A percentile compares a stretch with the other conserved stretches of the same genome.
phyloP scores from a whole-genome alignment of 2,113 vertebrate genomes.

The Asarcornis scutulata region DNA sequence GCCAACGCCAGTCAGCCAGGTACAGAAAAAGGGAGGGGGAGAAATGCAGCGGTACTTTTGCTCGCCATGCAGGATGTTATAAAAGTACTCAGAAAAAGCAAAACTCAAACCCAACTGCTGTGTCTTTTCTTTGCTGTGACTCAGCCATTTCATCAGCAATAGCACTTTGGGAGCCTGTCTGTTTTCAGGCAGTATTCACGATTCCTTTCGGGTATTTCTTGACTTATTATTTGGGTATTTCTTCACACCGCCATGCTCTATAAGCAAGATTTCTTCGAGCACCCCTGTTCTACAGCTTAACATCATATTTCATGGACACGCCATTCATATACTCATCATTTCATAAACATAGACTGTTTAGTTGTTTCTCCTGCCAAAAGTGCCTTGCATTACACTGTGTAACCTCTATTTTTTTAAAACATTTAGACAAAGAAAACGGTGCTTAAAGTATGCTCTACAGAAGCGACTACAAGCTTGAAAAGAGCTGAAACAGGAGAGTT shows the following conservation, averaged over 20 bases:
- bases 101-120: background rate
- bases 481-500: background rate
- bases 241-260: background rate
- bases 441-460: background rate
- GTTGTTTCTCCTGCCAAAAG: background rate
- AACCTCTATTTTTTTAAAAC: background rate
- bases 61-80: background rate
- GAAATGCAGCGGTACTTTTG: background rate
- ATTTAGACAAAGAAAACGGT: background rate
- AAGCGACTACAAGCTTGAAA: background rate
- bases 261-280: background rate
- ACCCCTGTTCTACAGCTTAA: background rate
- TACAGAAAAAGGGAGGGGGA: background rate
- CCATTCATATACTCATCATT: too few relatives aligned
- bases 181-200: background rate
- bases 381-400: background rate
- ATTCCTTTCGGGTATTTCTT: background rate
- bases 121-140: background rate
- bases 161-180: background rate
- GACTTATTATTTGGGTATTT: background rate
- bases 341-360: background rate
- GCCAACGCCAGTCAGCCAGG: background rate
- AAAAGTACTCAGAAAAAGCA: background rate
- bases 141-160: background rate
- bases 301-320: background rate